Conservation (phyloP, 53 echinoderm and acorn worm species). For the Temnopleurus reevesii region DNA sequence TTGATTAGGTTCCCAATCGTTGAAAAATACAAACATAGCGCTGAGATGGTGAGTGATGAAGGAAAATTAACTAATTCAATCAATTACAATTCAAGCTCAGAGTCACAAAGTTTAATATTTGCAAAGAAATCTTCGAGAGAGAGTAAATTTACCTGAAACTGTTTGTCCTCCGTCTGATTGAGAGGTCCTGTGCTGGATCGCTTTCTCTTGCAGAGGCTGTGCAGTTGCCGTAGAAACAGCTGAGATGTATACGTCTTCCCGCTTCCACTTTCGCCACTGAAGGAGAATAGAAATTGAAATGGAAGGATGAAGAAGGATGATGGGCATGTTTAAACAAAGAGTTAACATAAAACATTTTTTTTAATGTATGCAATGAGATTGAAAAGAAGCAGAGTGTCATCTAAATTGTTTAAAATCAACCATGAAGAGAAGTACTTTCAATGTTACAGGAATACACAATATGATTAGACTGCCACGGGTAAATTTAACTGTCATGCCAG, state of each 20-base stretch:
- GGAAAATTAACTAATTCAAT: not conserved
- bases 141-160: conserved; percentile 41
- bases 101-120: not conserved
- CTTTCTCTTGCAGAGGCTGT: conserved; percentile 55
- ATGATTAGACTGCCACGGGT: too few species aligned
- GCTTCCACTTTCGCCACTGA: conserved; percentile 94
- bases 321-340: too few species aligned
- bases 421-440: too few species aligned
- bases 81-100: not conserved
- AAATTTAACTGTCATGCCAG: too few species aligned
- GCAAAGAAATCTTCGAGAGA: not conserved
- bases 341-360: too few species aligned
- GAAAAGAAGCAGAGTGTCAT: too few species aligned
- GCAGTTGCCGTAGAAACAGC: conserved; percentile 88
- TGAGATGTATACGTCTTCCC: conserved; percentile 94
- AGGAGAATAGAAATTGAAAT: too few species aligned
- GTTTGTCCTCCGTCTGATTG: conserved; percentile 30
- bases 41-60: not conserved
- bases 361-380: too few species aligned
- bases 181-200: not conserved
- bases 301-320: too few species aligned
- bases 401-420: too few species aligned
- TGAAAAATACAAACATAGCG: not conserved
- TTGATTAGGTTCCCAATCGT: not conserved
- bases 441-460: too few species aligned